Evolutionary conservation across 1,140 invertebrate genomes (phyloP), one percentile per base, ranked within the genome.

Genomic region (Drosophila nigrodunni): DNA sequence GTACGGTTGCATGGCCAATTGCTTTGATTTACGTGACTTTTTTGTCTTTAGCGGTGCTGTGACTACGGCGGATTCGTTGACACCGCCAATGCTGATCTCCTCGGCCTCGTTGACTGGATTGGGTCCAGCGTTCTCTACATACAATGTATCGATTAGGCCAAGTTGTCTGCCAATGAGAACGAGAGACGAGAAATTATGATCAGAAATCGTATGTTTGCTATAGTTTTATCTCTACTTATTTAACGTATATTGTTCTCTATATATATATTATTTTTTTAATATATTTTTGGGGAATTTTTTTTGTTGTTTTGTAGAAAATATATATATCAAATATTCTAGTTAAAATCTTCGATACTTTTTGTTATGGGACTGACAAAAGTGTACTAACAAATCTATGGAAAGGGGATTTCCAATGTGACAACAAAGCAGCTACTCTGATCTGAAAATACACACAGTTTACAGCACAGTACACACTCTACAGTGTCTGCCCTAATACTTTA

Each of bases 111-210:
- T 89, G 37, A 47, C 62, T 11, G 73, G 68, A 69, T 81, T 62
- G 18, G 77, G 68, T 37, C 71, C 64, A 7, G 75, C 78, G 41
- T 86, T 91, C 7, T 92, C 80, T 21, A 91, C 91, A 55, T 91
- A 87, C 34, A 93, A 92, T 11, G 91, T 87, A 77, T 93, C 92
- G n/a, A 93, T 78, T 7, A 93, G 73, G 15, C 87, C 91, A 10
- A 93, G 70, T 78, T 92, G 81, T 73, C 93, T 93, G 78, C 7
- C 87, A 90, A 73, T 34, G 13, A 30, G 25, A 30, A 30, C 15
- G 15, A 15, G 15, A 15, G 15, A 15, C 15, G 15, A 18, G 1
- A 58, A 66, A 55, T 35, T 7, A 25, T 57, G 43, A 7, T 35
- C 15, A 60, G 43, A 30, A 69, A 37, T 3, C 47, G 49, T 49